Conservation (phyloP, 2,888 invertebrate genomes). For the Cheilosia vernalis region DNA sequence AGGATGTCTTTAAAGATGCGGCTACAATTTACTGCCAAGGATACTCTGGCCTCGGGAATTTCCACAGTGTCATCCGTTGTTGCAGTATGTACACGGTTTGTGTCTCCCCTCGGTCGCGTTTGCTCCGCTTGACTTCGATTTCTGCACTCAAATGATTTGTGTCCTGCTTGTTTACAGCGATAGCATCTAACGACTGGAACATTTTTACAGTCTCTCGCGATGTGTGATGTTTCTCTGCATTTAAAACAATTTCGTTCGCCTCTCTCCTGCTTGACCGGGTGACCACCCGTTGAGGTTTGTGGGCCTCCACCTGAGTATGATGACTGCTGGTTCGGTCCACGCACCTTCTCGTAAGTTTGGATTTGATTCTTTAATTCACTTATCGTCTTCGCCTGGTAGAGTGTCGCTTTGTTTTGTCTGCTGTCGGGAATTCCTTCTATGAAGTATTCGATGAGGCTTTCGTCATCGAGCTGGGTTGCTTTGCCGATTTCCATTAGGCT, state of each 20-base stretch:
- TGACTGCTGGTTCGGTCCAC: neutral
- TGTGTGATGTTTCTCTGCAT: conserved; percentile 4
- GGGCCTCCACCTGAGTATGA: conserved; percentile 5
- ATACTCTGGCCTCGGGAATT: neutral
- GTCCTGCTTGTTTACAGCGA: conserved; percentile 22
- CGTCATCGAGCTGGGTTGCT: too few species aligned
- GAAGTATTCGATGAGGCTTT: too few species aligned
- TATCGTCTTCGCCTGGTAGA: too few species aligned
- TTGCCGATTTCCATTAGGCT: too few species aligned
- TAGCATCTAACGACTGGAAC: neutral
- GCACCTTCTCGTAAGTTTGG: too few species aligned
- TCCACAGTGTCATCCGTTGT: conserved; percentile 7
- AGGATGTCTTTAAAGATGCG: conserved; percentile 17
- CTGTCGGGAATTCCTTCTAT: too few species aligned
- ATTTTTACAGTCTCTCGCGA: conserved; percentile 1
- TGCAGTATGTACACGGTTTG: conserved; percentile 9
- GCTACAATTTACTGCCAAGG: neutral
- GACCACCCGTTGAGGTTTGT: neutral
- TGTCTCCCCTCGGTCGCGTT: neutral
- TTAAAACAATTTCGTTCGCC: neutral
- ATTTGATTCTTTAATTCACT: too few species aligned
- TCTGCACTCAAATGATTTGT: conserved; percentile 14
- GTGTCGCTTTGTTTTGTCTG: too few species aligned
- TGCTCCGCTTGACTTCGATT: neutral
- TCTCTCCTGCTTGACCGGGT: neutral